Evolutionary conservation across 2,113 vertebrate species (phyloP).

Genomic region (Conger conger): DNA sequence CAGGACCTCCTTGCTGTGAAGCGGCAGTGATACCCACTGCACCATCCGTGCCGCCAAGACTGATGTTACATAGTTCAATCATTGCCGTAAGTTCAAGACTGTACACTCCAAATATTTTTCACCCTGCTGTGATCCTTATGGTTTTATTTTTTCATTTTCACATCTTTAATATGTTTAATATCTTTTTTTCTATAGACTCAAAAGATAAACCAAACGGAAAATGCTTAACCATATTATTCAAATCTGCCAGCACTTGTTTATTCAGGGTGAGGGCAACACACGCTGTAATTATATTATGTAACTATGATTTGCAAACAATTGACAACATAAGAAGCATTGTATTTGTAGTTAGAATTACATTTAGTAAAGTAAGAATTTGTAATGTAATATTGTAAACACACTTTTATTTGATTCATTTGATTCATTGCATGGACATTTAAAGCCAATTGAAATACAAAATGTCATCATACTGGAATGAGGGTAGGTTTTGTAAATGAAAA

Average conservation of each 20-base stretch:
- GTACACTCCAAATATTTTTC: not conserved
- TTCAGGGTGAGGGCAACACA: not conserved
- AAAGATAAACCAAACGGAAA: not conserved
- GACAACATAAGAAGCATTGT: not conserved
- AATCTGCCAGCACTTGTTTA: not conserved
- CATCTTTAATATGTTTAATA: not conserved
- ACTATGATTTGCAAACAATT: not conserved
- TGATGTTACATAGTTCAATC: not conserved
- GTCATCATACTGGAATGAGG: not conserved
- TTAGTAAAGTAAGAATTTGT: not conserved
- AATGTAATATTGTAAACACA: not conserved
- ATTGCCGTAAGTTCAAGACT: not conserved
- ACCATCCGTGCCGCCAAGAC: too few relatives aligned
- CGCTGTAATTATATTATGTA: not conserved
- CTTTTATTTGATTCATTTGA: too few relatives aligned
- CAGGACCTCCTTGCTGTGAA: too few relatives aligned
- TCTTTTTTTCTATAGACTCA: not conserved
- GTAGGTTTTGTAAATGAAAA: not conserved
- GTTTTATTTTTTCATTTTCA: not conserved
- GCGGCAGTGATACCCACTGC: too few relatives aligned
- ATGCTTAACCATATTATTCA: not conserved
- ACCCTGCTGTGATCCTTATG: not conserved
- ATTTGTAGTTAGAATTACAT: not conserved
- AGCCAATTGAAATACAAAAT: too few relatives aligned
- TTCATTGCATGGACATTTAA: too few relatives aligned